These are phyloP conservation scores for Cheilosia vernalis DNA, from an alignment of 2,888 invertebrate species.

Conservation along the genomic window DNA sequence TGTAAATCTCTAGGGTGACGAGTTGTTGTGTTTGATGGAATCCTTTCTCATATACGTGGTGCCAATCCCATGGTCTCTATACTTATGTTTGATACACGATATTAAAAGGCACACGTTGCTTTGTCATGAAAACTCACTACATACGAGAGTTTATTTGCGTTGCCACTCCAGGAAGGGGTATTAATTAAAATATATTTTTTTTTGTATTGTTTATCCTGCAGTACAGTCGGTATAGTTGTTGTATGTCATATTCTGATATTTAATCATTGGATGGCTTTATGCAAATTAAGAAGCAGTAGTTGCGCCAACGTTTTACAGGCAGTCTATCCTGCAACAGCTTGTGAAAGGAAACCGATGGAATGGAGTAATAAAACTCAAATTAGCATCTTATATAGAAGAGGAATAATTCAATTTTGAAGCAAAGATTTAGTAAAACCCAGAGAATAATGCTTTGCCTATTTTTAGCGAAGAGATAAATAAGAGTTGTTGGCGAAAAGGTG, in stretches of 20 bases:
- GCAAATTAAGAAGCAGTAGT: constrained; percentile 38
- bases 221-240: not conserved
- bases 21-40: constrained; percentile 62
- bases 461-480: too few relatives aligned
- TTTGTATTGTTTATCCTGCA: constrained; percentile 5
- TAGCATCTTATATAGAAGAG: constrained; percentile 27
- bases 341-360: not conserved
- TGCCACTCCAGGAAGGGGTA: constrained; percentile 12
- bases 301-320: constrained; percentile 1
- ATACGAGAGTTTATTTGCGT: constrained; percentile 15
- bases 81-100: not conserved
- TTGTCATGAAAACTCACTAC: not conserved
- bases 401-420: constrained; percentile 46
- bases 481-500: too few relatives aligned
- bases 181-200: constrained; percentile 53
- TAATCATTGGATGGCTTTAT: constrained; percentile 31
- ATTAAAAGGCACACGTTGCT: constrained; percentile 20
- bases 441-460: not conserved
- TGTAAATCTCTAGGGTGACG: constrained; percentile 78
- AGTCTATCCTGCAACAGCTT: constrained; percentile 46
- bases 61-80: constrained; percentile 2
- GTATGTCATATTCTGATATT: not conserved
- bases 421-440: not conserved
- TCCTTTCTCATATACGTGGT: constrained; percentile 44
- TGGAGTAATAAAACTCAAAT: constrained; percentile 36